Conservation (phyloP, 2,113 vertebrate species). For the Oxygymnocypris stewartii region DNA sequence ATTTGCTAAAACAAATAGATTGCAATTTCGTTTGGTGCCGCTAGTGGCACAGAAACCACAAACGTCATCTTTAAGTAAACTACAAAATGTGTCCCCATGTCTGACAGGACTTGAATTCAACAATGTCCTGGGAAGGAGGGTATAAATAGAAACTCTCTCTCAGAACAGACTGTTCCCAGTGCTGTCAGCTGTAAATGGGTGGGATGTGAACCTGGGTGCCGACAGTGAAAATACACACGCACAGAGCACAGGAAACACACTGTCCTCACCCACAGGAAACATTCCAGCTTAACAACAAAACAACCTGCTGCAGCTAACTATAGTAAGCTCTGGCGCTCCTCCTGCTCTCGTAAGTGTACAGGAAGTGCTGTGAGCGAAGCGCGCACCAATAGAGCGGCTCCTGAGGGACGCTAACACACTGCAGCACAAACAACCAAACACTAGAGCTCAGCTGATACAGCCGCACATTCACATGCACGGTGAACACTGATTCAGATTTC, state of each 20-base stretch:
- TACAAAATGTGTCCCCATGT: background rate
- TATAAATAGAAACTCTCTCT: constrained; percentile 52
- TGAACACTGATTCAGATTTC: background rate
- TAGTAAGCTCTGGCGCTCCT: background rate
- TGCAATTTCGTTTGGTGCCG: background rate
- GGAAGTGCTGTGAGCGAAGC: background rate
- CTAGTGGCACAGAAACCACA: background rate
- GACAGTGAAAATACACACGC: constrained; percentile 14
- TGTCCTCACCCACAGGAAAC: constrained; percentile 24
- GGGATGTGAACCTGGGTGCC: background rate
- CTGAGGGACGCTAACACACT: background rate
- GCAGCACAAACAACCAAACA: background rate
- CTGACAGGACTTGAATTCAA: constrained; percentile 15
- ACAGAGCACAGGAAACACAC: constrained; percentile 23
- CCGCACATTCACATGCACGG: background rate
- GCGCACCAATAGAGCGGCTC: background rate
- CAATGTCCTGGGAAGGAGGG: constrained; percentile 18
- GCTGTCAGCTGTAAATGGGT: constrained; percentile 16
- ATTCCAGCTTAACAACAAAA: constrained; percentile 18
- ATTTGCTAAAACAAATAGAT: background rate
- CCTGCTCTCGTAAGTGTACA: background rate
- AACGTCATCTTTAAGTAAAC: background rate
- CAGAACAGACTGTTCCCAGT: constrained; percentile 46
- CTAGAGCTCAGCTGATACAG: background rate
- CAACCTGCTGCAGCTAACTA: constrained; percentile 5